Evolutionary conservation across 2,888 invertebrate genomes (phyloP).

Genomic region (Resseliella maxima): DNA sequence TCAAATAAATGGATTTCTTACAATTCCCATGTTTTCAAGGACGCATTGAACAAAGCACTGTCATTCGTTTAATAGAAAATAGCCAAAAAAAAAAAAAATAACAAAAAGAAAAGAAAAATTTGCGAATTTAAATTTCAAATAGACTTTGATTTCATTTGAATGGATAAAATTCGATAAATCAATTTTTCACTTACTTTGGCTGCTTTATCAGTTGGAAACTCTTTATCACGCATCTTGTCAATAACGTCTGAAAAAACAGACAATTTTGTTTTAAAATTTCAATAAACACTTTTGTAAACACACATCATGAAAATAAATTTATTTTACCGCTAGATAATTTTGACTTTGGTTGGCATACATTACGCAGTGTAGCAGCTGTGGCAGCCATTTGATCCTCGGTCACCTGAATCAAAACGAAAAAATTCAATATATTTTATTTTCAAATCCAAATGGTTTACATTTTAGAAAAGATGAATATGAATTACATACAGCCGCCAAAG

Average conservation of each 20-base stretch:
- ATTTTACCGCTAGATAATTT: constrained; percentile 56
- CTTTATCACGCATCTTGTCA: neutral
- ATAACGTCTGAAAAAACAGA: neutral
- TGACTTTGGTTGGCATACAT: constrained; percentile 52
- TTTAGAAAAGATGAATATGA: neutral
- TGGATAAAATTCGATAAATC: too few species aligned
- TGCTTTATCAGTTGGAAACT: constrained; percentile 14
- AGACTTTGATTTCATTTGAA: neutral
- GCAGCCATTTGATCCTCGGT: neutral
- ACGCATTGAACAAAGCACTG: constrained; percentile 37
- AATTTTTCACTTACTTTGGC: neutral
- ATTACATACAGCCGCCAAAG: neutral
- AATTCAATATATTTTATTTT: neutral
- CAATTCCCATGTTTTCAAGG: constrained; percentile 6
- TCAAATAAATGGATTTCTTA: neutral
- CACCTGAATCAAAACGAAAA: neutral
- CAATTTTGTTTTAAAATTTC: neutral
- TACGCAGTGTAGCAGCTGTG: neutral
- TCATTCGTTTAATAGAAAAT: neutral
- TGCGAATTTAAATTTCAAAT: neutral
- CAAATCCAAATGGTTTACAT: neutral
- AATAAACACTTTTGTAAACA: too few species aligned
- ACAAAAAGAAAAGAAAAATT: too few species aligned
- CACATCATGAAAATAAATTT: too few species aligned
- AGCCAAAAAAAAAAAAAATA: neutral